Evolutionary conservation across 2,888 invertebrate species (phyloP), one percentile per base, ranked within the genome.

Genomic region (Mesorhabditis sp.): DNA sequence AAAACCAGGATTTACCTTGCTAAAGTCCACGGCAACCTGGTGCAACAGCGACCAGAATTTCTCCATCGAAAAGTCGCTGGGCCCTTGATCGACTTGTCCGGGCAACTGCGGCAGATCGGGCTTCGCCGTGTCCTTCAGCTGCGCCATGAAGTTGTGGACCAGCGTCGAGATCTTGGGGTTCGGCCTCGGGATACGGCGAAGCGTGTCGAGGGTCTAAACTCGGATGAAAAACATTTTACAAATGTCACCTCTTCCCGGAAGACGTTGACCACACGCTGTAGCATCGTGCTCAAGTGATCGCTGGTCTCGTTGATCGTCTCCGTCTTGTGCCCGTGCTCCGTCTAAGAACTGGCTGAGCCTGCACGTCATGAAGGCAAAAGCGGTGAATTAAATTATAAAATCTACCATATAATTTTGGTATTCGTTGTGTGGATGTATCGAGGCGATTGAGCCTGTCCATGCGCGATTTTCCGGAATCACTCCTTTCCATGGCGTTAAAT

Each of bases 81-180:
- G 7, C n/a, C 10, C 10, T 50, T 10, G n/a, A 50, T 50, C 58
- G n/a, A 50, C 58, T n/a, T 50, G 58, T 50, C 58, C 58, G 7
- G 58, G 58, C n/a, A 50, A 50, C 10, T 50, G 7, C 10, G 58
- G 58, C 10, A 50, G n/a, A 13, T 50, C 58, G 10, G 58, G 58
- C n/a, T 50, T 50, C 7, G 58, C 58, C 58, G 58, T 50, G 58
- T 72, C 70, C 58, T 61, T 70, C 71, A 78, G 70, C 67, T 67
- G 66, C 13, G 72, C 70, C 42, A 78, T 65, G 43, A 69, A 69
- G 62, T 71, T 72, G 62, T 78, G 76, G 62, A 75, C 72, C 65
- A 72, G 68, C 5, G 71, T 70, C 0, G 74, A 71, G 43, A 78
- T 50, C 43, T 76, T 73, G 66, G 70, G 70, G 65, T 74, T 69